Evolutionary conservation across 2,797 vertebrate species (phyloP).

Genomic region (Notolepis coatsorum): DNA sequence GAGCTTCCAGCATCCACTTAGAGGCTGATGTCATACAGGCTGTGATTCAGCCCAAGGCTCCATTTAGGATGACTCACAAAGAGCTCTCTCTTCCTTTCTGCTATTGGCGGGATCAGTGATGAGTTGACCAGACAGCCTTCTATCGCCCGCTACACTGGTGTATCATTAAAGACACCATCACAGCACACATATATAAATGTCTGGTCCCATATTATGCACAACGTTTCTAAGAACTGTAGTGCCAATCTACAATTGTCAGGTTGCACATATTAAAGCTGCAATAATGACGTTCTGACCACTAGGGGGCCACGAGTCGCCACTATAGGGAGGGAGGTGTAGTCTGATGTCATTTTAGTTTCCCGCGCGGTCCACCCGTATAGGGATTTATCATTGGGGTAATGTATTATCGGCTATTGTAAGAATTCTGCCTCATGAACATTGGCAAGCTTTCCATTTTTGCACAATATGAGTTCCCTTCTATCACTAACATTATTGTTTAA

Average conservation of each 20-base stretch:
- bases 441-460: too few relatives aligned
- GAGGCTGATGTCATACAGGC: too few relatives aligned
- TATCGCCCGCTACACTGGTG: constrained; percentile 48
- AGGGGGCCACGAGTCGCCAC: too few relatives aligned
- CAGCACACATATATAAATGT: constrained; percentile 54
- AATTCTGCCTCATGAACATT: too few relatives aligned
- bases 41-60: constrained; percentile 26
- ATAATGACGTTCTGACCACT: too few relatives aligned
- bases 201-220: constrained; percentile 25
- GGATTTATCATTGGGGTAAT: too few relatives aligned
- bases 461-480: too few relatives aligned
- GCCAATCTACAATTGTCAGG: constrained; percentile 44
- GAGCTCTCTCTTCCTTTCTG: constrained; percentile 12
- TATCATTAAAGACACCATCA: constrained; percentile 56
- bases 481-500: too few relatives aligned
- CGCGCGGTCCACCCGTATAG: too few relatives aligned
- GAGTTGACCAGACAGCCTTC: constrained; percentile 57
- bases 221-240: constrained; percentile 34
- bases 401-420: too few relatives aligned
- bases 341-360: too few relatives aligned
- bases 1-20: constrained; percentile 29
- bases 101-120: constrained; percentile 47
- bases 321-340: too few relatives aligned
- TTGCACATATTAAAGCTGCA: constrained; percentile 30
- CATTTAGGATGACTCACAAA: constrained; percentile 63